These are phyloP conservation scores for Petaurus breviceps DNA, from an alignment of 2,113 vertebrate genomes.

Conservation along the genomic window DNA sequence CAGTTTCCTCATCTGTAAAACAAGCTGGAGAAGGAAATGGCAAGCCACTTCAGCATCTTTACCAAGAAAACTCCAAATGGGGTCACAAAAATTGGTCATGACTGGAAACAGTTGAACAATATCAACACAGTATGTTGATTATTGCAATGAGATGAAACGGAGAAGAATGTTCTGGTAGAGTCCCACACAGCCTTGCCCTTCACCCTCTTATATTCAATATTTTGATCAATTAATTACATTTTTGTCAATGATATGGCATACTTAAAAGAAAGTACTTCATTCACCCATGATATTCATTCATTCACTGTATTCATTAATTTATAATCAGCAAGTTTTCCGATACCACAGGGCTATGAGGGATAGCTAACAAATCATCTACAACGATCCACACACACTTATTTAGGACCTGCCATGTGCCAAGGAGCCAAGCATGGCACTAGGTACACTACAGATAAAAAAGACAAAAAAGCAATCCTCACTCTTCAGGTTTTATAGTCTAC, in stretches of 20 bases:
- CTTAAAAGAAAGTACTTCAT: not conserved
- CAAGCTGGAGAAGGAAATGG: not conserved
- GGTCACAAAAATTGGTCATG: not conserved
- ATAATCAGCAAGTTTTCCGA: not conserved
- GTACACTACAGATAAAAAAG: not conserved
- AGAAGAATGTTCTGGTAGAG: not conserved
- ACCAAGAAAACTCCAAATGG: not conserved
- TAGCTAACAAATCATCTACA: not conserved
- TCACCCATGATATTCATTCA: not conserved
- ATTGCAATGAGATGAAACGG: not conserved
- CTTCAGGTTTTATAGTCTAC: not conserved
- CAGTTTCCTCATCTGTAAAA: not conserved
- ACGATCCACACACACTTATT: not conserved
- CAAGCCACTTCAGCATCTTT: not conserved
- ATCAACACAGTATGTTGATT: not conserved
- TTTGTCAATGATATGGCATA: not conserved
- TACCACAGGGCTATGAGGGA: not conserved
- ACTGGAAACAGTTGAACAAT: not conserved
- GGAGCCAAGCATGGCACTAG: not conserved
- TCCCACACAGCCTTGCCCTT: not conserved
- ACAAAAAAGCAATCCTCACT: not conserved
- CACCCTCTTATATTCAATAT: not conserved
- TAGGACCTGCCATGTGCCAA: not conserved
- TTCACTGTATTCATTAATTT: not conserved
- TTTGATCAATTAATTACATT: not conserved